Evolutionary conservation across 1,140 invertebrate genomes (phyloP).

Genomic region (Rhagoletis pomonella): DNA sequence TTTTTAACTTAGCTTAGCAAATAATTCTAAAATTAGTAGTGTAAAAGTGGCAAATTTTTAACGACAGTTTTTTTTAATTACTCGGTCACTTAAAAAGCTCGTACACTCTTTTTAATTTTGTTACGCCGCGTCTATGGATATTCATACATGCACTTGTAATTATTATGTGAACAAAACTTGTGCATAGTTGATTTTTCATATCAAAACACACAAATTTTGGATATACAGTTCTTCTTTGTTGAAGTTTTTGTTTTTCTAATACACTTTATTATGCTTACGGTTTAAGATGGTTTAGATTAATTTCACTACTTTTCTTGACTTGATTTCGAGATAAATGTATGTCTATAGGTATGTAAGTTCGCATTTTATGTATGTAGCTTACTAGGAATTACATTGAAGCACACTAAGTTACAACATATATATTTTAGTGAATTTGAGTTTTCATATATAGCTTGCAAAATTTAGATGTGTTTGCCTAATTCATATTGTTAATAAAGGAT

Average conservation of each 20-base stretch:
- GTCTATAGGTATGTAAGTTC: constrained; percentile 21
- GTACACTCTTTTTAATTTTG: too few species aligned
- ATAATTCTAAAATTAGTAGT: too few species aligned
- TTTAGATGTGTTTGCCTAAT: constrained; percentile 64
- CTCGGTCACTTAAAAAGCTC: too few species aligned
- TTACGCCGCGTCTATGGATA: too few species aligned
- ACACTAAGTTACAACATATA: constrained; percentile 63
- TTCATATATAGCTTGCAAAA: constrained; percentile 64
- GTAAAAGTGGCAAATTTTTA: too few species aligned
- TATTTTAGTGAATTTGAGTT: constrained; percentile 58
- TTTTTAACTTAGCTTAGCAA: too few species aligned
- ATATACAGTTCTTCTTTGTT: neutral
- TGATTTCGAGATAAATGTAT: constrained; percentile 6
- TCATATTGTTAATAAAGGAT: neutral
- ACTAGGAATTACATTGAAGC: constrained; percentile 64
- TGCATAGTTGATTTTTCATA: neutral
- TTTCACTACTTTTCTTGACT: constrained; percentile 46
- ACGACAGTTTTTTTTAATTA: too few species aligned
- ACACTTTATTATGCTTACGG: constrained; percentile 28
- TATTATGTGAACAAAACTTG: neutral
- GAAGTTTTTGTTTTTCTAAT: neutral
- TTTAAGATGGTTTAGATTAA: neutral
- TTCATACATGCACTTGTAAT: neutral
- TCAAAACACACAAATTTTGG: neutral
- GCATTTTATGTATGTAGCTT: constrained; percentile 39